Base-by-base conservation (phyloP, 1,140 invertebrate species). In the Caenorhabditis latens region DNA sequence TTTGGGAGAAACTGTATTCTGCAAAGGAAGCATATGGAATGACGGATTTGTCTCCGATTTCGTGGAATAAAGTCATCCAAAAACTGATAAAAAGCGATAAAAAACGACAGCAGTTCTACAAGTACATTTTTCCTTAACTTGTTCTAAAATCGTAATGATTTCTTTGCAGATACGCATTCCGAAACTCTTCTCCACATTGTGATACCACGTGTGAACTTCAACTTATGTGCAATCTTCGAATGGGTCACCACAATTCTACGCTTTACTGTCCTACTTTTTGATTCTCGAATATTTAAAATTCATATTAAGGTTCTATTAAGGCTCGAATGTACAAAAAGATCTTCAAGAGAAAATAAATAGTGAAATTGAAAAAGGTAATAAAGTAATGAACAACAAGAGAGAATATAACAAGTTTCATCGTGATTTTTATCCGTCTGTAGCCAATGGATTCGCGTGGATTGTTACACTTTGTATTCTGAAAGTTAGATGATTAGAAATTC, bases 401-500 rank as follows among this genome's bases (percentile, higher is more conserved):
- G 16, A 53, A 9, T 53, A 13, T 13, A 16, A 53, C 50, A 58
- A 58, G 55, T 19, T 53, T 53, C 16, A 63, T 13, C 32, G 19
- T 63, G 19, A 63, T 32, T 32, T n/a, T 4, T 32, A 8, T 32
- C 32, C n/a, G 9, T 63, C 61, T 40, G 61, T 11, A 32, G 61
- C 61, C 61, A 63, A 40, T 11, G 61, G 61, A 32, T 92, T 92
- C n/a, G 91, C 92, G 61, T 92, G 91, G 46, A 92, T 92, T 9
- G 92, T 92, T n/a, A 92, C 86, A 82, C 48, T 85, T 61, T 89
- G 87, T 40, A 92, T 92, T 40, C 87, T 86, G 48, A 86, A 86
- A 46, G 7, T 2, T 8, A 82, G n/a, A 42, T 42, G n/a, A 71
- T 57, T 13, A 55, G 50, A 55, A 53, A 40, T 55, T 19, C 6